These are phyloP conservation scores for Gymnoscopelus microlampas DNA, from an alignment of 2,797 vertebrate genomes.

Conservation along the genomic window DNA sequence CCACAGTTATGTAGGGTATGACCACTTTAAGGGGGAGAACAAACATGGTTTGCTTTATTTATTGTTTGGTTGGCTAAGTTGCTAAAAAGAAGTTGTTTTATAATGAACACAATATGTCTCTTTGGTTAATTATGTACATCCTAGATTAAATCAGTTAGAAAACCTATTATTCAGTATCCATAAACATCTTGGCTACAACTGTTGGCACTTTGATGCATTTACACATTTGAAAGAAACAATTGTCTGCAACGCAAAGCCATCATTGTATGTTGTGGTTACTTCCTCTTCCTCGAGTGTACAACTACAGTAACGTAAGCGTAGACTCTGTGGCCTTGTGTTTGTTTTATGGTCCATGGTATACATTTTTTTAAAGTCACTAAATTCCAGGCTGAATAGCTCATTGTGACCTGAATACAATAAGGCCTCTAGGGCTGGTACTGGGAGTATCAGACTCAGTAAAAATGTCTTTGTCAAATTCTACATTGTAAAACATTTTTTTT, in stretches of 20 bases:
- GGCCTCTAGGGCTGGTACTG: constrained; percentile 46
- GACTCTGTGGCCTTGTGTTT: constrained; percentile 25
- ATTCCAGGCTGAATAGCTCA: constrained; percentile 53
- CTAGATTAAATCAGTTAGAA: no score
- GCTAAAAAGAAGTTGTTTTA: not conserved
- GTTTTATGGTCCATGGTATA: constrained; percentile 29
- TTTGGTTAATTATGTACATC: no score
- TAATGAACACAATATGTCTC: no score
- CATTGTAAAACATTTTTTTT: no score
- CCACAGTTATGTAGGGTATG: not conserved
- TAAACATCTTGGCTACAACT: not conserved
- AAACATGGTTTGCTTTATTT: not conserved
- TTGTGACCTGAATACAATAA: constrained; percentile 44
- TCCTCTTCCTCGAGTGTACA: constrained; percentile 11
- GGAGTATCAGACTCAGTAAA: constrained; percentile 40
- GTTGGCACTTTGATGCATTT: constrained; percentile 1
- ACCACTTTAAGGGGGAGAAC: not conserved
- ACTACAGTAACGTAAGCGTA: constrained; percentile 29
- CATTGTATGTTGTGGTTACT: constrained; percentile 21
- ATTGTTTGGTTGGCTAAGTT: not conserved
- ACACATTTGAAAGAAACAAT: constrained; percentile 3
- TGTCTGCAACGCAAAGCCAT: constrained; percentile 10
- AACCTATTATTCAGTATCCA: no score
- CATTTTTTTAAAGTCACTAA: constrained; percentile 29
- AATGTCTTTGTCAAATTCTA: constrained; percentile 31